These are phyloP conservation scores for Cheilosia variabilis DNA, from an alignment of 2,888 invertebrate species.

Conservation along the genomic window DNA sequence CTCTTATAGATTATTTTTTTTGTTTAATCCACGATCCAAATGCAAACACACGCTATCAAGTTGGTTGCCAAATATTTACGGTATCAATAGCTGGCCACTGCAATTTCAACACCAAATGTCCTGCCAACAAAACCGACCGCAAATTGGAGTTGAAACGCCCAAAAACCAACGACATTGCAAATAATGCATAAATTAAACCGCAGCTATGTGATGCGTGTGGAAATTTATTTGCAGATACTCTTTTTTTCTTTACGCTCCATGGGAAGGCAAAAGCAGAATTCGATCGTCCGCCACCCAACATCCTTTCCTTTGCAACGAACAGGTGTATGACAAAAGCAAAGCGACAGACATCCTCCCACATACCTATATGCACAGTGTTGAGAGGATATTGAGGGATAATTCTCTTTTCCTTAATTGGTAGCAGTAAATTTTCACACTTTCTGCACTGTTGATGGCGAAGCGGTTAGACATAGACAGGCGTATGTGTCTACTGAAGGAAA, in stretches of 20 bases:
- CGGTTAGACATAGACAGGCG: not conserved
- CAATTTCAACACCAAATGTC: conserved; percentile 56
- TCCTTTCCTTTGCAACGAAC: not conserved
- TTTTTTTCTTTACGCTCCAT: conserved; percentile 22
- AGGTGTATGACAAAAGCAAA: conserved; percentile 11
- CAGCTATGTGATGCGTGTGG: conserved; percentile 19
- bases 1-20: conserved; percentile 37
- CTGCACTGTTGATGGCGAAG: conserved; percentile 18
- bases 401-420: conserved; percentile 27
- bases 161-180: conserved; percentile 21
- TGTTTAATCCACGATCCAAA: not conserved
- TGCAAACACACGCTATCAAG: not conserved
- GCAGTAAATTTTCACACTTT: conserved; percentile 44
- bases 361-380: not conserved
- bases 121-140: conserved; percentile 59
- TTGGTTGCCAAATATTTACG: conserved; percentile 47
- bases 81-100: conserved; percentile 14
- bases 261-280: no score
- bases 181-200: conserved; percentile 50
- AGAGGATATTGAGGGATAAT: conserved; percentile 19
- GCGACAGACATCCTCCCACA: not conserved
- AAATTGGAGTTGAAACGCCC: conserved; percentile 51
- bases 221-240: not conserved
- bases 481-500: conserved; percentile 2
- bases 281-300: not conserved